A percentile compares a stretch with the other conserved stretches of the same genome.
phyloP scores from a whole-genome alignment of 2,888 invertebrate genomes.

The Eretmocerus hayati region DNA sequence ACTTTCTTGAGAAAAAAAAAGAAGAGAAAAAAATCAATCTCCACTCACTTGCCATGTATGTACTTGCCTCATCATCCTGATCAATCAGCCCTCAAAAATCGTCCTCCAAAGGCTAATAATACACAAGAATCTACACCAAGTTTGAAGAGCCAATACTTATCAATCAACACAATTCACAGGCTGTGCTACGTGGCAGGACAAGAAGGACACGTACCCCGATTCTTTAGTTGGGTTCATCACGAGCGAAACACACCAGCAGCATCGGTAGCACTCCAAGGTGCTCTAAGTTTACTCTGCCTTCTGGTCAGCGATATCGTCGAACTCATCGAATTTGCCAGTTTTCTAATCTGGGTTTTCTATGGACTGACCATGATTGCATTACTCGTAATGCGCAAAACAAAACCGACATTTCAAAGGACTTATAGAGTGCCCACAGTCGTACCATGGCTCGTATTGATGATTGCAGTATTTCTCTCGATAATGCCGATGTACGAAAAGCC shows the following conservation, averaged over 20 bases:
- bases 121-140: no score
- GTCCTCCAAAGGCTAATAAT: no score
- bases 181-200: constrained; percentile 78
- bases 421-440: constrained; percentile 68
- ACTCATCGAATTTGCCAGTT: constrained; percentile 79
- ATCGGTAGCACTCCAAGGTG: constrained; percentile 71
- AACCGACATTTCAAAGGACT: constrained; percentile 61
- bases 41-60: no score
- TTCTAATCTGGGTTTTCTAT: constrained; percentile 83
- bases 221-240: constrained; percentile 72
- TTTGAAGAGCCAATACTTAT: neutral
- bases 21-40: no score
- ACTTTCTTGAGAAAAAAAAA: no score
- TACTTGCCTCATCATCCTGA: neutral
- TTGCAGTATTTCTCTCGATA: constrained; percentile 66
- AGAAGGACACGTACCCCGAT: constrained; percentile 72
- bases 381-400: constrained; percentile 64
- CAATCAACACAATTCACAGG: no score
- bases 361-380: constrained; percentile 75
- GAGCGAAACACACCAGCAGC: constrained; percentile 70
- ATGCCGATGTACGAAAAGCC: constrained; percentile 72
- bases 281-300: constrained; percentile 65
- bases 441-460: constrained; percentile 63
- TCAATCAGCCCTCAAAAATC: no score
- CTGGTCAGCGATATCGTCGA: constrained; percentile 66